A percentile compares a stretch with the other conserved stretches of the same genome.
Conservation (phyloP, 64 coral and sea anemone genomes). For the Platygyra sinensis region DNA sequence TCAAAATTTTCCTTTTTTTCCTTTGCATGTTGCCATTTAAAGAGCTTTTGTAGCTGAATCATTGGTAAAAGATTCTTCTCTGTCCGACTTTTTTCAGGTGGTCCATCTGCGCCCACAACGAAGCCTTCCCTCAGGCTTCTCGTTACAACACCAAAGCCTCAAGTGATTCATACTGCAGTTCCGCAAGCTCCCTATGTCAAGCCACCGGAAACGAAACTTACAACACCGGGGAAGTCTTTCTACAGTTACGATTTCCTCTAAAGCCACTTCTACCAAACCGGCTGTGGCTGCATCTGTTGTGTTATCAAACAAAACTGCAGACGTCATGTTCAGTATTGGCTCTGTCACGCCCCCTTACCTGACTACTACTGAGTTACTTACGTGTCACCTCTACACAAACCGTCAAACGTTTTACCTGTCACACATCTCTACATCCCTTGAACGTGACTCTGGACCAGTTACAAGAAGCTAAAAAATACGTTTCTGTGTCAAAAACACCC, state of each 20-base stretch:
- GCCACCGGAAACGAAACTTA: not conserved
- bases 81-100: not conserved
- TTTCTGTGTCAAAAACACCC: not conserved
- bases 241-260: not conserved
- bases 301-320: not conserved
- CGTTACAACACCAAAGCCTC: not conserved
- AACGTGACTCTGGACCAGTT: not conserved
- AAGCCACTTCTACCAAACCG: not conserved
- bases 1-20: not conserved
- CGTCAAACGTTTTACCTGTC: not conserved
- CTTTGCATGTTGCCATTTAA: not conserved
- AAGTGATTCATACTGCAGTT: not conserved
- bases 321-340: not conserved
- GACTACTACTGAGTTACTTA: not conserved
- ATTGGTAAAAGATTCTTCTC: not conserved
- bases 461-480: not conserved
- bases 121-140: not conserved
- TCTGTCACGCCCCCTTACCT: not conserved
- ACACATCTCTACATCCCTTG: not conserved
- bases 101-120: not conserved
- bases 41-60: not conserved
- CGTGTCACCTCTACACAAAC: not conserved
- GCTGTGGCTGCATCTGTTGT: not conserved
- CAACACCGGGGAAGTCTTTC: not conserved
- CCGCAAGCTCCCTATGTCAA: not conserved